Conservation (phyloP, 2,113 vertebrate species). For the Zosterops japonicus region DNA sequence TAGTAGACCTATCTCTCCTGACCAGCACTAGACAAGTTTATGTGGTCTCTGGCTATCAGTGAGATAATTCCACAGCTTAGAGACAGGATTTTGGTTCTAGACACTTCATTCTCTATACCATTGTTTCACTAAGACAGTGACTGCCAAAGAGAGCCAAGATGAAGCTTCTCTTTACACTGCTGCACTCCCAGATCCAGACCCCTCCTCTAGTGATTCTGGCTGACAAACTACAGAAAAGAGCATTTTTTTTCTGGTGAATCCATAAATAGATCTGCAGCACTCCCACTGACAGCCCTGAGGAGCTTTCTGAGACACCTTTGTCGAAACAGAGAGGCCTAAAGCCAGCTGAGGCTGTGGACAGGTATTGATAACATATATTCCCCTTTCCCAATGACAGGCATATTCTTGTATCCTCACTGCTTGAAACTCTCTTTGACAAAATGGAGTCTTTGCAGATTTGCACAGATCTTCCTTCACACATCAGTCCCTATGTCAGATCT, state of each 20-base stretch:
- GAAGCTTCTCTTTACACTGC: neutral
- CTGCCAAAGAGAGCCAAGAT: neutral
- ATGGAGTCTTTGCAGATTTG: neutral
- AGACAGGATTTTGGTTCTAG: neutral
- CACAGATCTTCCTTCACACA: neutral
- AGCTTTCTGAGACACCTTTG: neutral
- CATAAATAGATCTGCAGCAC: neutral
- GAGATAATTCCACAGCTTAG: neutral
- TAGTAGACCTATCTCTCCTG: neutral
- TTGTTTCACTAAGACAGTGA: neutral
- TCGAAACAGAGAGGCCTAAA: neutral
- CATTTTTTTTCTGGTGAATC: neutral
- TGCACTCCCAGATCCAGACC: neutral
- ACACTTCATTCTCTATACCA: neutral
- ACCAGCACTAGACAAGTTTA: neutral
- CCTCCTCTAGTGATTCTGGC: neutral
- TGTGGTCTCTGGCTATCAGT: rapidly evolving
- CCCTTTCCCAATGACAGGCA: neutral
- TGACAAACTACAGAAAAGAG: neutral
- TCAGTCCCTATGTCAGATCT: neutral
- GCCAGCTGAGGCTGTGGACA: neutral
- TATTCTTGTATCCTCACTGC: neutral
- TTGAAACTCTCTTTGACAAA: neutral
- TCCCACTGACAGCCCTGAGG: neutral
- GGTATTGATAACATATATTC: neutral